Conservation (phyloP, 2,797 vertebrate species). For the Nannoperca australis region DNA sequence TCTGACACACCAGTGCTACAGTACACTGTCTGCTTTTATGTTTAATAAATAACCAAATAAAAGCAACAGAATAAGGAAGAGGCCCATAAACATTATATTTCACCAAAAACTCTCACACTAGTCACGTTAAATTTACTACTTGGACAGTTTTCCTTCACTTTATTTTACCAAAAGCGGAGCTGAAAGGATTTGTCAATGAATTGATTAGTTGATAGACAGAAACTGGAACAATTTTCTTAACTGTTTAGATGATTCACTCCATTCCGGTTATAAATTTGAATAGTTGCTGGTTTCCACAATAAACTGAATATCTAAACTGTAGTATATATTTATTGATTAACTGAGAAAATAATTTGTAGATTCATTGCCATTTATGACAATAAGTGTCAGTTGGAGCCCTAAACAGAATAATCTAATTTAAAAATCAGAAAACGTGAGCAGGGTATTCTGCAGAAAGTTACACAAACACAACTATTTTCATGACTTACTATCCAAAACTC, state of each 20-base stretch:
- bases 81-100: neutral
- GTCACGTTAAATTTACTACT: neutral
- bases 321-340: neutral
- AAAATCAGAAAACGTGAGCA: neutral
- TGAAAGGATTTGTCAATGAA: neutral
- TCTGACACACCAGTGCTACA: constrained; percentile 54
- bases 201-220: neutral
- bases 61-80: neutral
- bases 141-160: neutral
- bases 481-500: neutral
- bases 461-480: neutral
- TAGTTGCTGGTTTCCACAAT: neutral
- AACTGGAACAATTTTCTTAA: neutral
- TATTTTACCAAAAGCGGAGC: neutral
- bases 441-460: neutral
- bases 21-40: constrained; percentile 25
- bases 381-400: neutral
- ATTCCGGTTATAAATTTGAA: neutral
- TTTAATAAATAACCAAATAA: neutral
- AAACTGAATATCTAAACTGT: neutral
- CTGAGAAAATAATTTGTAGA: neutral
- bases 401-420: neutral
- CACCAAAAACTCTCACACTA: neutral
- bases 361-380: neutral
- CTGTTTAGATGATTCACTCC: neutral